Conservation (phyloP, 1,140 invertebrate species). For the Subanguina moxae region DNA sequence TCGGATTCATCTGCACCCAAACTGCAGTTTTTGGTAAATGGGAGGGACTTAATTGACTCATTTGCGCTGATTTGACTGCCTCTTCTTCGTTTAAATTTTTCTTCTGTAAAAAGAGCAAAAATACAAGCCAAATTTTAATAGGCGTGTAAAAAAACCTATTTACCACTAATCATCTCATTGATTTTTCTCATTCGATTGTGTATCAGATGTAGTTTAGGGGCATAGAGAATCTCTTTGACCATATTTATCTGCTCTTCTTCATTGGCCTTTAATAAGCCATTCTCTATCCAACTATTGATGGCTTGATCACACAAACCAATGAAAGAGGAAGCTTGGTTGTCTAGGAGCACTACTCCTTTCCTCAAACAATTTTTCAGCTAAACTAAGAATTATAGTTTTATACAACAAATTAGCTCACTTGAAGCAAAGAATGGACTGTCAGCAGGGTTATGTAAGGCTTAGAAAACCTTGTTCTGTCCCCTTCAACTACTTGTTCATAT, state of each 20-base stretch:
- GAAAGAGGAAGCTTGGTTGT: constrained; percentile 24
- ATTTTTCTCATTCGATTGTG: constrained; percentile 41
- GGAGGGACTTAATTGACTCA: not conserved
- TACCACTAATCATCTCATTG: constrained; percentile 29
- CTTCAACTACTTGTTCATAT: constrained; percentile 46
- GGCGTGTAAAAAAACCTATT: not conserved
- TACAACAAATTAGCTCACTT: no score
- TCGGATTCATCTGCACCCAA: no score
- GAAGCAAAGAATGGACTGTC: constrained; percentile 35
- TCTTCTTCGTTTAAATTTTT: not conserved
- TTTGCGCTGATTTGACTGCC: not conserved
- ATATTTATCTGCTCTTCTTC: constrained; percentile 26
- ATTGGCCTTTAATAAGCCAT: constrained; percentile 20
- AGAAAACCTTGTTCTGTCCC: constrained; percentile 48
- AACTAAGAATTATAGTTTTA: constrained; percentile 16
- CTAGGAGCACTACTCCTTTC: constrained; percentile 33
- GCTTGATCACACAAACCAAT: constrained; percentile 35
- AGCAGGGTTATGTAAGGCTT: constrained; percentile 45
- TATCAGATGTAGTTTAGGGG: constrained; percentile 46
- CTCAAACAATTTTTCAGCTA: constrained; percentile 39
- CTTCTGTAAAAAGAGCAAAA: not conserved
- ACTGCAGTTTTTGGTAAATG: not conserved
- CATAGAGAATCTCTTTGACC: constrained; percentile 45
- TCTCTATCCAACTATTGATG: constrained; percentile 31
- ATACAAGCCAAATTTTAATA: not conserved